Evolutionary conservation across 2,888 invertebrate genomes (phyloP), one percentile per base, ranked within the genome.

Genomic region (Acanthosepion esculentum): DNA sequence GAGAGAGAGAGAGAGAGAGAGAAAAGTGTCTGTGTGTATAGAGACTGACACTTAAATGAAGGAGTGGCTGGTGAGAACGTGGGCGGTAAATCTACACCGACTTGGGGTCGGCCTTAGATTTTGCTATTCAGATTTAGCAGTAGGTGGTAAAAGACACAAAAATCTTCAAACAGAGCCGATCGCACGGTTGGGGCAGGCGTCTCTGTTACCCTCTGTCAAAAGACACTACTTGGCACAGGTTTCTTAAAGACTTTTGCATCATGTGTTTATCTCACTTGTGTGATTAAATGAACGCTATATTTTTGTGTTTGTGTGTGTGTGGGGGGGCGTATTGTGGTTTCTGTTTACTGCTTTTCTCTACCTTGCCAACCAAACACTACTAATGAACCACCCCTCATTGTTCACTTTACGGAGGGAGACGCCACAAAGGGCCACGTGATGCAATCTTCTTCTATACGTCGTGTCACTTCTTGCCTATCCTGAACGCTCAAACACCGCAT

Each of bases 91-190:
- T 78, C 29, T 78, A 78, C 33, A n/a, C n/a, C 53, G 59, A n/a
- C 91, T 50, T 48, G 64, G 48, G n/a, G 59, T n/a, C n/a, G 53
- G 95, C n/a, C n/a, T 23, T 26, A 29, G 29, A 8, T 23, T 94
- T 33, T 94, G 50, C 78, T 78, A 15, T 78, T 78, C 78, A 78
- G n/a, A 78, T 78, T 33, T 78, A 33, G 15, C n/a, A 59, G 59
- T n/a, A 78, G 78, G 78, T n/a, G n/a, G 78, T 33, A 78, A 78
- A 78, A n/a, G 78, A 78, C n/a, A n/a, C n/a, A 78, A 78, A 78
- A 33, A 78, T 78, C 78, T 78, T 78, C n/a, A 78, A 78, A 78
- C n/a, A 78, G n/a, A 78, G n/a, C 33, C 78, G n/a, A 33, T 78
- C 78, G 18, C 33, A 7, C 78, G 78, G 18, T 18, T n/a, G n/a